These are phyloP conservation scores for Acronicta psi DNA, from an alignment of 2,888 invertebrate genomes.

Conservation along the genomic window DNA sequence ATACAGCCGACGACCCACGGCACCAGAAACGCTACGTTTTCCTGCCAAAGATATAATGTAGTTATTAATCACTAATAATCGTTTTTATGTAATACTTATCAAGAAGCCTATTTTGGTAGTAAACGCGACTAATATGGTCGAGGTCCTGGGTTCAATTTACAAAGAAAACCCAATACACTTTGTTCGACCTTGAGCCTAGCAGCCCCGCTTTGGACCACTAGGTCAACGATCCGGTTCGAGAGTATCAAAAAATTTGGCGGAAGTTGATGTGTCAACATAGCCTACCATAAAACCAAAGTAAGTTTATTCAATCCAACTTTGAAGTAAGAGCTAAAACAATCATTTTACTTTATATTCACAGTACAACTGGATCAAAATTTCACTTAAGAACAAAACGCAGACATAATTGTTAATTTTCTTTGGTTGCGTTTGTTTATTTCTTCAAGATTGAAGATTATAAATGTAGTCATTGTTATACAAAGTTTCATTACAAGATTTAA, in stretches of 20 bases:
- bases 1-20: slow-evolving; percentile 95
- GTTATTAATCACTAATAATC: background rate
- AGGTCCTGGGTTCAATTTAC: too few species aligned
- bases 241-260: too few species aligned
- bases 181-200: too few species aligned
- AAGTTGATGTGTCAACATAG: too few species aligned
- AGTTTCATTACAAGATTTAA: slow-evolving; percentile 1
- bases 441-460: slow-evolving; percentile 1
- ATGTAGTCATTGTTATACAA: background rate
- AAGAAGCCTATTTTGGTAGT: too few species aligned
- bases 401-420: slow-evolving; percentile 1
- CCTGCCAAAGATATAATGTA: slow-evolving; percentile 84
- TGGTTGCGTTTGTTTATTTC: background rate
- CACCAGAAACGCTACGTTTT: slow-evolving; percentile 92
- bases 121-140: too few species aligned
- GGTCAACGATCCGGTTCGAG: too few species aligned
- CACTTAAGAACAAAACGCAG: background rate
- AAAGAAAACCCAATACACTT: too few species aligned
- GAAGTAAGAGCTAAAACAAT: background rate
- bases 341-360: background rate
- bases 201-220: too few species aligned
- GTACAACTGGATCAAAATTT: background rate
- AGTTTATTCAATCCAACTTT: background rate
- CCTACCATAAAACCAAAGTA: too few species aligned
- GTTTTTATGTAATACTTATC: too few species aligned